Base-by-base conservation (phyloP, 2,797 vertebrate species). In the Alosa sapidissima region DNA sequence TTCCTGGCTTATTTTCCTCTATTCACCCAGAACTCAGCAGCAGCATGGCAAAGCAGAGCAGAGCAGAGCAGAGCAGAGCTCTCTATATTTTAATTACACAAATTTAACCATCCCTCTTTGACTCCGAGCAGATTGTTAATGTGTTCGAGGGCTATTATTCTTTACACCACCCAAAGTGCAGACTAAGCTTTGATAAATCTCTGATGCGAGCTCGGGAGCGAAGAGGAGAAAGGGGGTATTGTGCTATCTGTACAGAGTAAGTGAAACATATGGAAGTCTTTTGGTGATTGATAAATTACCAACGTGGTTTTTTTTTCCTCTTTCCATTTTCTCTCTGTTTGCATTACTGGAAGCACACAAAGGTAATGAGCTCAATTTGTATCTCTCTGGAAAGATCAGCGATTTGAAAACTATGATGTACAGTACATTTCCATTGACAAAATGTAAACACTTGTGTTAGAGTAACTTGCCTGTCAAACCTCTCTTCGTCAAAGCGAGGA, bases 1-100 rank as follows among this genome's bases (percentile, higher is more conserved):
- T 93, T 91, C 88, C n/a, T 85, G 84, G 81, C 84, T 86, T 89
- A 88, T 58, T 89, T 6, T 19, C 52, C 28, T 14, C 65, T 3
- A 33, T 36, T 72, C 68, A 45, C 13, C 6, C 68, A 75, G 68
- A 75, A 13, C 13, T 5, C 9, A 58, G 55, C 55, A 58, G 55
- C 55, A 58, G 0, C 41, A 41, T 41, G 41, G 41, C 41, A 2
- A 41, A 41, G 41, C 41, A 41, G 49, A 51, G 49, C 49, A 9
- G 58, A 41, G 41, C 41, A 41, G 49, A 51, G 49, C 49, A 9
- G 58, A 21, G 5, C 9, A 45, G 86, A 91, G 86, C 87, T 81
- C 85, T 88, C 78, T 81, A 86, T 88, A 88, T 89, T 91, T 92
- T 91, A 91, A 94, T 93, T 91, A 92, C 86, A 90, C 83, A 90